Evolutionary conservation across 2,113 vertebrate species (phyloP).

Genomic region (Pycnonotus jocosus): DNA sequence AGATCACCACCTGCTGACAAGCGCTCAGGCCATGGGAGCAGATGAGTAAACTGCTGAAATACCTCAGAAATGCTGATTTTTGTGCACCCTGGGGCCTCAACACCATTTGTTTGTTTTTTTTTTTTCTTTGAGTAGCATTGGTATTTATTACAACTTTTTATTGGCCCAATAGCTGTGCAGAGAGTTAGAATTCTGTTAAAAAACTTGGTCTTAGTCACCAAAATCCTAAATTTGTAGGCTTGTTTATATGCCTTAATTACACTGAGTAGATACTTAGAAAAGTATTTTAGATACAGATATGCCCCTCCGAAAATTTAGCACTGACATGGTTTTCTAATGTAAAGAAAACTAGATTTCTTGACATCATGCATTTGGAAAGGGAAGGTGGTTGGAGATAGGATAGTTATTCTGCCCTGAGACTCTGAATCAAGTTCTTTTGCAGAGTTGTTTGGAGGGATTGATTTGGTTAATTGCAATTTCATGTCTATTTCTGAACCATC

Average conservation of each 20-base stretch:
- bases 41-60: background rate
- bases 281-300: background rate
- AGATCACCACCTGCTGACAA: background rate
- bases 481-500: background rate
- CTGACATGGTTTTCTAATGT: background rate
- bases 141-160: background rate
- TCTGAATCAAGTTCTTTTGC: background rate
- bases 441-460: background rate
- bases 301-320: background rate
- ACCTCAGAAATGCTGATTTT: background rate
- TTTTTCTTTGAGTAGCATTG: background rate
- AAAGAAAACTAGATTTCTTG: background rate
- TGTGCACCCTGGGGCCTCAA: background rate
- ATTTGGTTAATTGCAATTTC: background rate
- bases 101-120: background rate
- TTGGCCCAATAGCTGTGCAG: background rate
- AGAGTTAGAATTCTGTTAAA: background rate
- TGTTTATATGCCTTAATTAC: background rate
- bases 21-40: background rate
- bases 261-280: background rate
- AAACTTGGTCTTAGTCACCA: background rate
- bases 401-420: background rate
- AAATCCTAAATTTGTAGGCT: background rate
- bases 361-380: background rate
- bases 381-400: background rate